Evolutionary conservation across 1,140 invertebrate species (phyloP).

Genomic region (Adelges cooleyi): DNA sequence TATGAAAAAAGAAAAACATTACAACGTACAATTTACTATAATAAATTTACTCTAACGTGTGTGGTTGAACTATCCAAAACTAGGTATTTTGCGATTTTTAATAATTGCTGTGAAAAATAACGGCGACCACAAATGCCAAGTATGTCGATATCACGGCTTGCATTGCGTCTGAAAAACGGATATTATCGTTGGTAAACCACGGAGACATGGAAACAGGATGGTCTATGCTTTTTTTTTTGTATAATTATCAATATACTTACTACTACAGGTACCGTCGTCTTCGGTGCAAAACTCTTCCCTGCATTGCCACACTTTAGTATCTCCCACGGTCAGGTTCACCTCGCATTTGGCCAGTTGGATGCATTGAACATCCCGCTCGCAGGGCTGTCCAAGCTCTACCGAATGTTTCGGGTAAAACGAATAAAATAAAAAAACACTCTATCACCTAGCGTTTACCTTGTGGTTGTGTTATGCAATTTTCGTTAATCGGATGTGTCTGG

Average conservation of each 20-base stretch:
- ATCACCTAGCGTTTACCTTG: constrained; percentile 25
- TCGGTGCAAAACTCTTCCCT: constrained; percentile 1
- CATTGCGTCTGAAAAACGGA: too few relatives aligned
- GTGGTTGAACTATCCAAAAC: background rate
- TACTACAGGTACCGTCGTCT: background rate
- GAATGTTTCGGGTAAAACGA: too few relatives aligned
- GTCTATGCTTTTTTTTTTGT: background rate
- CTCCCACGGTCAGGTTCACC: background rate
- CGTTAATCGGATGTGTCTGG: constrained; percentile 16
- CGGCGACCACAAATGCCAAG: constrained; percentile 1
- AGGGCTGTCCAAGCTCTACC: background rate
- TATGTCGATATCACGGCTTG: too few relatives aligned
- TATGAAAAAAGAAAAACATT: too few relatives aligned
- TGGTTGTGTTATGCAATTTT: constrained; percentile 14
- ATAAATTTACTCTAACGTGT: background rate
- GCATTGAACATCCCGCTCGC: background rate
- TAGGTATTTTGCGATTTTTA: background rate
- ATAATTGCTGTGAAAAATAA: background rate
- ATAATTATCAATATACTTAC: background rate
- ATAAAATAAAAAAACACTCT: too few relatives aligned
- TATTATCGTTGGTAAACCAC: background rate
- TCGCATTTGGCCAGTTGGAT: background rate
- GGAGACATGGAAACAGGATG: background rate
- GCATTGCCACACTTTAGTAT: constrained; percentile 1
- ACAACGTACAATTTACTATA: too few relatives aligned